These are phyloP conservation scores for Bombus picipes DNA, from an alignment of 1,140 invertebrate species.

Conservation along the genomic window DNA sequence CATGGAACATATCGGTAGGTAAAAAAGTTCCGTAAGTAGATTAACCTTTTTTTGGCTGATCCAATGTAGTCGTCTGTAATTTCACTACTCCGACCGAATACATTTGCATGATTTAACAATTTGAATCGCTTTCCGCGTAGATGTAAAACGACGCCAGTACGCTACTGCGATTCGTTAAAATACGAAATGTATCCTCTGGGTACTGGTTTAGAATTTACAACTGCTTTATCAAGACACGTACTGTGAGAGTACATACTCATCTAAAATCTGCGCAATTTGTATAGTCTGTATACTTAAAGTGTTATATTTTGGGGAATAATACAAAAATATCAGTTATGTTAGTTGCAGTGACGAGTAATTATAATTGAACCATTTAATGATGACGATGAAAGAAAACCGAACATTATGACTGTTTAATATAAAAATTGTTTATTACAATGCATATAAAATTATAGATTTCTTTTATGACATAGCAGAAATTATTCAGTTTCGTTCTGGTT, in stretches of 20 bases:
- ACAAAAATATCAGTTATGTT: no score
- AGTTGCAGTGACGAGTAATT: no score
- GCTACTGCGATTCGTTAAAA: background rate
- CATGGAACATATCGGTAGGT: background rate
- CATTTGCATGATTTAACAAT: constrained; percentile 13
- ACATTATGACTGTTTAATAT: no score
- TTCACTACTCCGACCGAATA: background rate
- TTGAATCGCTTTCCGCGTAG: background rate
- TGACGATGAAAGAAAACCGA: no score
- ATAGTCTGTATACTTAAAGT: background rate
- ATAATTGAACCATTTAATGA: no score
- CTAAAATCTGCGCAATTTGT: background rate
- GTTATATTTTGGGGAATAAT: no score
- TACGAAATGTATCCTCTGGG: background rate
- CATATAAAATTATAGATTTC: no score
- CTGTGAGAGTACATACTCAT: background rate
- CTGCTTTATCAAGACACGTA: background rate
- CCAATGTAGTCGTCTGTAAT: background rate
- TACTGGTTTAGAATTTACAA: background rate
- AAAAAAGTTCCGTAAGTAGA: background rate
- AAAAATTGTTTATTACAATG: no score
- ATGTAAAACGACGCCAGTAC: background rate
- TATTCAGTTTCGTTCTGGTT: no score
- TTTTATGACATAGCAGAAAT: no score
- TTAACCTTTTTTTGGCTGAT: background rate